phyloP scores from a whole-genome alignment of 2,113 vertebrate species.

The Cyphomyrus discorhynchus region DNA sequence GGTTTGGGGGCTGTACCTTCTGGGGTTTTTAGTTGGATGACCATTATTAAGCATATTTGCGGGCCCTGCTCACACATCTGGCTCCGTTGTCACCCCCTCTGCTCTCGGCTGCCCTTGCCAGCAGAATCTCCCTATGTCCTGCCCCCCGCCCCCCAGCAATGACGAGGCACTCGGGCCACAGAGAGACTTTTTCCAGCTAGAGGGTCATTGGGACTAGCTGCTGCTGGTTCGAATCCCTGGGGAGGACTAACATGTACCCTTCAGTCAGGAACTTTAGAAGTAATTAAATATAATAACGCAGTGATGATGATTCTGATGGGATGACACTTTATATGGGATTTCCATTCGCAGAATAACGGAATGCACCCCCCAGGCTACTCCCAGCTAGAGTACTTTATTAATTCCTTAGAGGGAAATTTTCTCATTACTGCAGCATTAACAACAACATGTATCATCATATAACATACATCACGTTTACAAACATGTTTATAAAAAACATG shows the following conservation, averaged over 20 bases:
- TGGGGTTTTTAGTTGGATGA: neutral
- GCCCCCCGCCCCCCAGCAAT: constrained; percentile 43
- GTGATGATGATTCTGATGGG: neutral
- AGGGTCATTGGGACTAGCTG: no score
- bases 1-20: neutral
- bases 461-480: neutral
- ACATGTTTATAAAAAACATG: neutral
- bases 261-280: neutral
- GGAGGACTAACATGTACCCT: neutral
- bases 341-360: neutral
- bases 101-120: neutral
- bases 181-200: neutral
- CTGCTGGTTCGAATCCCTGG: neutral
- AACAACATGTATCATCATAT: neutral
- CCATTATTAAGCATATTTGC: neutral
- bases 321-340: neutral
- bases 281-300: neutral
- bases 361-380: neutral
- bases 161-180: neutral
- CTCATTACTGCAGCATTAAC: neutral
- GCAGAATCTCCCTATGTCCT: neutral
- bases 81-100: neutral
- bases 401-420: neutral
- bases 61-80: constrained; percentile 9
- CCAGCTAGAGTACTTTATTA: neutral